These are phyloP conservation scores for Dromius quadrimaculatus DNA, from an alignment of 2,888 invertebrate genomes.

Conservation along the genomic window DNA sequence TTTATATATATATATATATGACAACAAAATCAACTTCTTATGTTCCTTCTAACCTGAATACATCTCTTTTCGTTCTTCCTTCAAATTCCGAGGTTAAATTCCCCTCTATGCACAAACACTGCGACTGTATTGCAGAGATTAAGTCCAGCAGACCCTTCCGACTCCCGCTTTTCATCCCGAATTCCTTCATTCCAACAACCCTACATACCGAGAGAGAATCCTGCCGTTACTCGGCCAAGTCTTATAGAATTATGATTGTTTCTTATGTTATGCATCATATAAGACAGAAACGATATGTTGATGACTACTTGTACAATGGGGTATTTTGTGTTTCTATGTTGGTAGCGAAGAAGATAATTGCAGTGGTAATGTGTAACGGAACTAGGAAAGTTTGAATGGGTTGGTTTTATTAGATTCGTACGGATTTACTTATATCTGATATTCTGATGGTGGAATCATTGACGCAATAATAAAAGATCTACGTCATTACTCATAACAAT, in stretches of 20 bases:
- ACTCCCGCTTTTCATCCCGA: background rate
- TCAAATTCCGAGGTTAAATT: background rate
- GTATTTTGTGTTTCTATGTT: background rate
- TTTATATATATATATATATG: too few species aligned
- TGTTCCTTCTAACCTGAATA: background rate
- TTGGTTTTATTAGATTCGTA: too few species aligned
- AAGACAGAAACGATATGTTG: background rate
- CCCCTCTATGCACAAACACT: constrained; percentile 7
- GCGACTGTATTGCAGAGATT: constrained; percentile 28
- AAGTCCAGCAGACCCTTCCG: constrained; percentile 8
- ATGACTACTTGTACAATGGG: background rate
- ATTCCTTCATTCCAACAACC: background rate
- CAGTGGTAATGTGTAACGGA: background rate
- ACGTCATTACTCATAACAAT: too few species aligned
- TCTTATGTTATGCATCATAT: constrained; percentile 21
- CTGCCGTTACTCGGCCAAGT: background rate
- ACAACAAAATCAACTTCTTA: too few species aligned
- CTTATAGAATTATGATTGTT: constrained; percentile 51
- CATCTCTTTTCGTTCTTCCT: background rate
- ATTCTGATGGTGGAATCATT: too few species aligned
- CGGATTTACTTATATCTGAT: too few species aligned
- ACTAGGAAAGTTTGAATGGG: background rate
- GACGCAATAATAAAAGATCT: too few species aligned
- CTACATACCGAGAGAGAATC: background rate
- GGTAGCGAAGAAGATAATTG: background rate